phyloP scores from a whole-genome alignment of 2,888 invertebrate genomes.

The Cerastoderma edule region DNA sequence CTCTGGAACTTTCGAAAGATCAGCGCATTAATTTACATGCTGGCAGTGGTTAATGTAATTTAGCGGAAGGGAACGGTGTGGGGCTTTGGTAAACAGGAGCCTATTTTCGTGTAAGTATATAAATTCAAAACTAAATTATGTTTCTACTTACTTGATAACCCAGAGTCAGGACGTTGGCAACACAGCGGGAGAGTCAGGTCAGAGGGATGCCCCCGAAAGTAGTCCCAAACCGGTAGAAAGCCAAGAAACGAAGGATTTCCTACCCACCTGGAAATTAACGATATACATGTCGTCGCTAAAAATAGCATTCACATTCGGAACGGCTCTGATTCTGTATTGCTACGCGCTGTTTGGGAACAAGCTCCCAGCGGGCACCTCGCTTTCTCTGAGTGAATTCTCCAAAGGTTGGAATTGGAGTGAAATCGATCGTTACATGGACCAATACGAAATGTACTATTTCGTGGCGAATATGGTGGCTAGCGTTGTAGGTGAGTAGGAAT shows the following conservation, averaged over 20 bases:
- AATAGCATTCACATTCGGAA: conserved; percentile 40
- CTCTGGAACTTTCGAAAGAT: too few species aligned
- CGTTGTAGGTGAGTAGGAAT: conserved; percentile 34
- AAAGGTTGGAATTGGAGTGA: conserved; percentile 41
- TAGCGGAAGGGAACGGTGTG: too few species aligned
- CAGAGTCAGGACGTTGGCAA: neutral
- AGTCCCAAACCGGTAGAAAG: neutral
- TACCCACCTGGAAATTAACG: conserved; percentile 48
- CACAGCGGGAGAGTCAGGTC: neutral
- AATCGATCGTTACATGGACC: neutral
- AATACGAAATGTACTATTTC: conserved; percentile 38
- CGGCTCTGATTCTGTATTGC: conserved; percentile 28
- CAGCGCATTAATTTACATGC: too few species aligned
- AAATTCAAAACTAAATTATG: neutral
- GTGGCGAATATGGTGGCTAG: conserved; percentile 53
- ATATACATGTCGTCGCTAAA: conserved; percentile 50
- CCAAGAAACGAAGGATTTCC: neutral
- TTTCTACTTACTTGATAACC: neutral
- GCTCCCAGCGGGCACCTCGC: neutral
- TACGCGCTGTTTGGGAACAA: conserved; percentile 1
- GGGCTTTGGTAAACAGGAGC: neutral
- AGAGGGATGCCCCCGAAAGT: neutral
- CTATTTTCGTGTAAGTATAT: neutral
- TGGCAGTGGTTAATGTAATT: too few species aligned
- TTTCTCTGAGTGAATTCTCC: conserved; percentile 7